phyloP scores from a whole-genome alignment of 1,140 invertebrate species.

The Listronotus bonariensis region DNA sequence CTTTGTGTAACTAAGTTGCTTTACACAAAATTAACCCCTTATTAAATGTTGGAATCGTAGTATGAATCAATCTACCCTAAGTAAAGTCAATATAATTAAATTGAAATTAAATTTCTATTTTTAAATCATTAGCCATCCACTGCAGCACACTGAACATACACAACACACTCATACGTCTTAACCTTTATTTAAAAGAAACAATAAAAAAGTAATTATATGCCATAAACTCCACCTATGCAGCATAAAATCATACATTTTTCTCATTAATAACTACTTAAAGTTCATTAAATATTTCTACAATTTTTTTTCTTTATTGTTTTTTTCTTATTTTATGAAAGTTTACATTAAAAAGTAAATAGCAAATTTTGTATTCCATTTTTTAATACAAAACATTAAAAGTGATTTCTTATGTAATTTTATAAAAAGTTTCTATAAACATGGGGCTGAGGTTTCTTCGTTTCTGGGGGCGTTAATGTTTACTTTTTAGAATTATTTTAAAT shows the following conservation, averaged over 20 bases:
- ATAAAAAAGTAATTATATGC: slow-evolving; percentile 18
- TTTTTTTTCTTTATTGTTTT: neutral
- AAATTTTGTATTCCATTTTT: no score
- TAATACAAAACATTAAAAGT: no score
- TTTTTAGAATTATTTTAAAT: no score
- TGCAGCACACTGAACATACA: neutral
- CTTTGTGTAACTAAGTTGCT: no score
- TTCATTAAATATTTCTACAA: slow-evolving; percentile 16
- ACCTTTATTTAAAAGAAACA: slow-evolving; percentile 14
- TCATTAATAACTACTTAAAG: slow-evolving; percentile 10
- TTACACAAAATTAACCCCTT: no score
- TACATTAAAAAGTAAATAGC: no score
- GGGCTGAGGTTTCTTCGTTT: no score
- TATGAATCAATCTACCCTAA: no score
- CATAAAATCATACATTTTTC: slow-evolving; percentile 16
- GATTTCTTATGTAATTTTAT: no score
- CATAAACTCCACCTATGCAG: slow-evolving; percentile 17
- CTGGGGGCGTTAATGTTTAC: no score
- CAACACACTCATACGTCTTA: slow-evolving; percentile 9
- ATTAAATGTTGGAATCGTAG: no score
- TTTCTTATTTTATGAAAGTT: neutral
- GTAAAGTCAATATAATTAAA: neutral
- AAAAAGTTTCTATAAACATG: no score
- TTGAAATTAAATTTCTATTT: slow-evolving; percentile 16
- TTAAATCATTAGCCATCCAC: slow-evolving; percentile 1